These are phyloP conservation scores for Coremacera marginata DNA, from an alignment of 2,888 invertebrate genomes.

Conservation along the genomic window DNA sequence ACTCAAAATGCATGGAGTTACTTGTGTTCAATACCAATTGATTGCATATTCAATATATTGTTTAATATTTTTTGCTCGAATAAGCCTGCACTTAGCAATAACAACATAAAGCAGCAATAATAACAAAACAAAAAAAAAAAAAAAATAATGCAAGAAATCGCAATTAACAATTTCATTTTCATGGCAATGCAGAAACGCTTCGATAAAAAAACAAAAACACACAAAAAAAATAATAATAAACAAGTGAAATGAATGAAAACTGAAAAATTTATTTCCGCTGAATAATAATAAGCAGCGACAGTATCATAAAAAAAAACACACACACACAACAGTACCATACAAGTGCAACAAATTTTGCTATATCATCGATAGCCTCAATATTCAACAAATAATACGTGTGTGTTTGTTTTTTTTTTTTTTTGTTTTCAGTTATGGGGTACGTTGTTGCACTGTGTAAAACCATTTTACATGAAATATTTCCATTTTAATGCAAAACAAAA, in stretches of 20 bases:
- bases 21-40: too few relatives aligned
- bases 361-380: too few relatives aligned
- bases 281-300: conserved; percentile 2
- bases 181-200: not conserved
- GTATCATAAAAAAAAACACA: not conserved
- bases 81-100: not conserved
- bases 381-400: too few relatives aligned
- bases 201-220: not conserved
- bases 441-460: too few relatives aligned
- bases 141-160: not conserved
- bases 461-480: conserved; percentile 1
- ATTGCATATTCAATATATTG: not conserved
- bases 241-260: not conserved
- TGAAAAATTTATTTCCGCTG: conserved; percentile 10
- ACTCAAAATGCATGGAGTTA: too few relatives aligned
- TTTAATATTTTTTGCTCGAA: not conserved
- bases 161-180: not conserved
- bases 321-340: too few relatives aligned
- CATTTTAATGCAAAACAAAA: not conserved
- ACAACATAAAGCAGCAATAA: not conserved
- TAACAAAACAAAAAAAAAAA: not conserved
- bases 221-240: not conserved
- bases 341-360: too few relatives aligned
- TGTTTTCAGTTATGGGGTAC: too few relatives aligned
- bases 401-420: too few relatives aligned